These are phyloP conservation scores for Choreutis nemorana DNA, from an alignment of 2,888 invertebrate genomes.

Conservation along the genomic window DNA sequence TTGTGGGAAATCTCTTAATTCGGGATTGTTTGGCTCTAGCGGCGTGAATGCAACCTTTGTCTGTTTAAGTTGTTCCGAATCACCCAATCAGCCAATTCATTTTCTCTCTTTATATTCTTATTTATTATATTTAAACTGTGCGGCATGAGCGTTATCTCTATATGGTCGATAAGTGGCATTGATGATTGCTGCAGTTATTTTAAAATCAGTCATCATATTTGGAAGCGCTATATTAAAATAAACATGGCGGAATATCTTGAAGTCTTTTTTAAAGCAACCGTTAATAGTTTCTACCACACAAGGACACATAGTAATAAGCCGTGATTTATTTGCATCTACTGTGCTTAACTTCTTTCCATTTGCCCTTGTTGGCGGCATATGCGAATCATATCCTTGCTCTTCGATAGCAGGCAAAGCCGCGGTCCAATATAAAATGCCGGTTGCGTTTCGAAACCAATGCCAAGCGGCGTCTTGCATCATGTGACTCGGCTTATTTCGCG, in stretches of 20 bases:
- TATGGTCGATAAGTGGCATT: conserved; percentile 9
- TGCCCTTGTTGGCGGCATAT: neutral
- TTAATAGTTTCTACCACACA: conserved; percentile 13
- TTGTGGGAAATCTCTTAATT: conserved; percentile 4
- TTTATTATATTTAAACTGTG: conserved; percentile 7
- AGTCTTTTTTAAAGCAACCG: conserved; percentile 11
- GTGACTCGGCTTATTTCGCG: conserved; percentile 1
- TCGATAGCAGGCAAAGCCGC: no score
- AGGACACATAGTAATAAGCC: conserved; percentile 9
- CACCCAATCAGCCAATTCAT: conserved; percentile 9
- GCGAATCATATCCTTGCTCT: neutral
- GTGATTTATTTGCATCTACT: conserved; percentile 8
- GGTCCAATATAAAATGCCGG: conserved; percentile 2
- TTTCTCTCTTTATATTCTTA: conserved; percentile 5
- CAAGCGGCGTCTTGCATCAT: conserved; percentile 1
- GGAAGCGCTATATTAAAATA: conserved; percentile 9
- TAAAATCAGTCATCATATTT: conserved; percentile 9
- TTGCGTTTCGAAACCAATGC: neutral
- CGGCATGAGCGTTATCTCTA: conserved; percentile 8
- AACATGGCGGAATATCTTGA: conserved; percentile 10
- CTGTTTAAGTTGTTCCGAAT: conserved; percentile 9
- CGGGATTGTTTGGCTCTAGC: conserved; percentile 4
- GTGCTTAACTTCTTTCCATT: conserved; percentile 2
- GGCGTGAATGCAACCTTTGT: conserved; percentile 5
- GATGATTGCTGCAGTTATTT: conserved; percentile 11